Percentiles rank a stretch among this genome's conserved stretches.
Evolutionary conservation across 2,888 invertebrate species (phyloP).

Genomic region (Daptonema setosum): DNA sequence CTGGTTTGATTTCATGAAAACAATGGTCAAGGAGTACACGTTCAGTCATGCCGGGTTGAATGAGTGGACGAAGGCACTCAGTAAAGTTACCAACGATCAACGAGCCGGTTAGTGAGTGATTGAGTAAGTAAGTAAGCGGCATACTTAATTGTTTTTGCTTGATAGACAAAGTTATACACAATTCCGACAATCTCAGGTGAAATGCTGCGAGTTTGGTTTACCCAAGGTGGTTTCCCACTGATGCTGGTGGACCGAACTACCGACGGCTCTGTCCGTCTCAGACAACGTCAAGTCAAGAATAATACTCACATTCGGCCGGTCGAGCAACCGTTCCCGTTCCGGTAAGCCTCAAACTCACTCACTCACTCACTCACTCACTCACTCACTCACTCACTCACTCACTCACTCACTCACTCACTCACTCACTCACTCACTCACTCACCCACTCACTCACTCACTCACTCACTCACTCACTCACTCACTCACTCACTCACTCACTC

Average conservation of each 20-base stretch:
- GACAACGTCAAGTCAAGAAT: not conserved
- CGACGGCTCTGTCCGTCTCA: not conserved
- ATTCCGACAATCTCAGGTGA: not conserved
- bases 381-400: no score
- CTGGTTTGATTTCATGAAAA: not conserved
- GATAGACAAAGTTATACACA: no score
- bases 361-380: no score
- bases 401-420: no score
- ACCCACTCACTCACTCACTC: no score
- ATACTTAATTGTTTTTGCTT: not conserved
- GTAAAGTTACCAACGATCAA: not conserved
- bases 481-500: no score
- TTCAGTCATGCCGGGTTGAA: not conserved
- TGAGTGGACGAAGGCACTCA: not conserved
- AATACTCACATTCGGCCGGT: not conserved
- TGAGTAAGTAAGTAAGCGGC: not conserved
- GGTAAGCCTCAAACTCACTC: no score
- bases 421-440: no score
- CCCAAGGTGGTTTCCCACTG: not conserved
- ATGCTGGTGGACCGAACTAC: not conserved
- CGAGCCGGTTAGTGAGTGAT: not conserved
- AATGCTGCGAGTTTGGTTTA: not conserved
- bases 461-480: no score
- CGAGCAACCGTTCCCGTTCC: no score
- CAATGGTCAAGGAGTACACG: not conserved